phyloP scores from a whole-genome alignment of 2,888 invertebrate species.

The Serripes groenlandicus region DNA sequence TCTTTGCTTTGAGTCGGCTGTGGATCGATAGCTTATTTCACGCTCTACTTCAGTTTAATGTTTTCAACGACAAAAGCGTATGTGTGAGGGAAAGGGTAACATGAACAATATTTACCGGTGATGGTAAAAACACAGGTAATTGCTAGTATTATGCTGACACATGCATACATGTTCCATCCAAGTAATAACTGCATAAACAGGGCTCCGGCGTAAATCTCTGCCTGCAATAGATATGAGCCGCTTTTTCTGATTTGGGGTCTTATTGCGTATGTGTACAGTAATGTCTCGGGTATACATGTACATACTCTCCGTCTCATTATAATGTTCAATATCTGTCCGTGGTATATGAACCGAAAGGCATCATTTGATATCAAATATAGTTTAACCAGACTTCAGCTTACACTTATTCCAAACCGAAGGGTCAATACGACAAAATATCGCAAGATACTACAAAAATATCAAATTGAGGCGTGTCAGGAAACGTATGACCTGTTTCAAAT shows the following conservation, averaged over 20 bases:
- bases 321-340: neutral
- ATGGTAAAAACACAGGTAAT: slow-evolving; percentile 88
- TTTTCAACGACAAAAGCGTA: no score
- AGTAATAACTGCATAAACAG: slow-evolving; percentile 88
- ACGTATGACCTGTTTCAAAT: no score
- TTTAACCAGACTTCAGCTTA: neutral
- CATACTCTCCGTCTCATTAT: neutral
- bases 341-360: neutral
- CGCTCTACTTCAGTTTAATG: no score
- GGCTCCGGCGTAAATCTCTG: slow-evolving; percentile 87
- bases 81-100: no score
- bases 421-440: no score
- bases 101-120: slow-evolving; percentile 58
- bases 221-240: slow-evolving; percentile 67
- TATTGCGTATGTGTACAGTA: neutral
- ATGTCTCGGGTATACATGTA: neutral
- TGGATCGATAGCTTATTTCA: no score
- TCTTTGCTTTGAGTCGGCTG: no score
- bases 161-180: slow-evolving; percentile 87
- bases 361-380: neutral
- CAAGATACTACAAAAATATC: no score
- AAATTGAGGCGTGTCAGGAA: no score
- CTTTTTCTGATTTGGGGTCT: neutral
- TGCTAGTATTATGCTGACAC: slow-evolving; percentile 86
- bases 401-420: neutral